Conservation (phyloP, 64 coral and sea anemone genomes). For the Astreopora myriophthalma region DNA sequence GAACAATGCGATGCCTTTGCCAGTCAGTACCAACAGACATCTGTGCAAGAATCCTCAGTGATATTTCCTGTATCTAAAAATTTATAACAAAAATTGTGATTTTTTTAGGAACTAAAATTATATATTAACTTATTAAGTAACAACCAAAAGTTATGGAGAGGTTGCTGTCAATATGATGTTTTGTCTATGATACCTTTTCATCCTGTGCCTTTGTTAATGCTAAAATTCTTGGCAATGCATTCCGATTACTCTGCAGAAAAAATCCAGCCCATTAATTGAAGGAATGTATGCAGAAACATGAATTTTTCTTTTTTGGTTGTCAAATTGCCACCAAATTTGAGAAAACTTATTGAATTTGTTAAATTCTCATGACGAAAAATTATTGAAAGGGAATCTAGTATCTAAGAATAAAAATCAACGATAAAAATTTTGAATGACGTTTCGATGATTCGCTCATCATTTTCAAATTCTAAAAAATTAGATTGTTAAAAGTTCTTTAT, state of each 20-base stretch:
- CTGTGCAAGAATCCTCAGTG: slow-evolving; percentile 89
- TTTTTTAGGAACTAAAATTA: neutral
- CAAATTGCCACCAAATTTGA: too few relatives aligned
- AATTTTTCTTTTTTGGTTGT: too few relatives aligned
- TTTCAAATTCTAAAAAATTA: too few relatives aligned
- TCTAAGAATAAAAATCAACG: too few relatives aligned
- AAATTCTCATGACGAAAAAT: too few relatives aligned
- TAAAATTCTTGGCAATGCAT: slow-evolving; percentile 93
- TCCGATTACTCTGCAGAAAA: slow-evolving; percentile 72
- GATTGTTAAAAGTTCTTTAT: too few relatives aligned
- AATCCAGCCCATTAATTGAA: too few relatives aligned
- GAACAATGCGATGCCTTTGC: slow-evolving; percentile 89
- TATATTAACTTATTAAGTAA: neutral
- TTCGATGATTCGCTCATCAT: too few relatives aligned
- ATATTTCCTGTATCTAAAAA: slow-evolving; percentile 89
- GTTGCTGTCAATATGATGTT: neutral
- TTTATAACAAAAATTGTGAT: neutral
- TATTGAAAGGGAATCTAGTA: too few relatives aligned
- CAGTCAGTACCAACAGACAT: slow-evolving; percentile 96
- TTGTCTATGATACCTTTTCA: slow-evolving; percentile 75
- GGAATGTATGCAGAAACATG: too few relatives aligned
- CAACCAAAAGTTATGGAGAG: neutral
- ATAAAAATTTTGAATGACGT: too few relatives aligned
- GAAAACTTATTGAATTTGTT: too few relatives aligned
- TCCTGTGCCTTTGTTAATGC: slow-evolving; percentile 94